These are phyloP conservation scores for Chrysolina oricalcia DNA, from an alignment of 2,888 invertebrate genomes.

Conservation along the genomic window DNA sequence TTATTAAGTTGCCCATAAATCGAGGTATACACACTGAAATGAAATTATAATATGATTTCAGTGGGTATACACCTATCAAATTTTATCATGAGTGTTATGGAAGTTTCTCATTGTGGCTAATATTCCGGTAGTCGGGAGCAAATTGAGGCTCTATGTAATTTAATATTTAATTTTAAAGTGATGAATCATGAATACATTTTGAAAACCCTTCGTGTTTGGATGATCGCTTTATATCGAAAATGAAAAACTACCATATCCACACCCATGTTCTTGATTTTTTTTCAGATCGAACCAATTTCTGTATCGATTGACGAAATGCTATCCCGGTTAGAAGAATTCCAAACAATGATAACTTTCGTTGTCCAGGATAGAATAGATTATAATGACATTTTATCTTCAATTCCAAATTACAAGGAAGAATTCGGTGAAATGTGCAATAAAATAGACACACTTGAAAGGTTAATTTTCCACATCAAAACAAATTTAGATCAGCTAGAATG, in stretches of 20 bases:
- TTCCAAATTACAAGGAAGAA: constrained; percentile 55
- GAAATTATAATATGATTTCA: background rate
- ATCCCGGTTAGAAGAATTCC: constrained; percentile 63
- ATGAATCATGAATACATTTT: background rate
- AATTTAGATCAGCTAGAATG: constrained; percentile 60
- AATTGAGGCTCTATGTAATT: background rate
- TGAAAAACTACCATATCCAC: no score
- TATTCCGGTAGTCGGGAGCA: background rate
- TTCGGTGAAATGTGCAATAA: constrained; percentile 59
- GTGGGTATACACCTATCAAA: no score
- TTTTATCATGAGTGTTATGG: no score
- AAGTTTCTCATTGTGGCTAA: background rate
- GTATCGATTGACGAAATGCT: constrained; percentile 61
- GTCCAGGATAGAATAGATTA: constrained; percentile 60
- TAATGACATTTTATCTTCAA: constrained; percentile 55
- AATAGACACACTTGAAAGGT: constrained; percentile 60
- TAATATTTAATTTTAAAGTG: background rate
- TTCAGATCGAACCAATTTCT: constrained; percentile 59
- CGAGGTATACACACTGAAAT: background rate
- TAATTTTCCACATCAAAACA: constrained; percentile 59
- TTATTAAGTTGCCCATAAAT: background rate
- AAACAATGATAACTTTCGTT: constrained; percentile 62
- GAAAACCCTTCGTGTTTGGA: background rate
- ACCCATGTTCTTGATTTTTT: constrained; percentile 18
- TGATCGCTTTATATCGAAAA: background rate